Base-by-base conservation (phyloP, 2,888 invertebrate genomes). In the Peribatodes rhomboidaria region DNA sequence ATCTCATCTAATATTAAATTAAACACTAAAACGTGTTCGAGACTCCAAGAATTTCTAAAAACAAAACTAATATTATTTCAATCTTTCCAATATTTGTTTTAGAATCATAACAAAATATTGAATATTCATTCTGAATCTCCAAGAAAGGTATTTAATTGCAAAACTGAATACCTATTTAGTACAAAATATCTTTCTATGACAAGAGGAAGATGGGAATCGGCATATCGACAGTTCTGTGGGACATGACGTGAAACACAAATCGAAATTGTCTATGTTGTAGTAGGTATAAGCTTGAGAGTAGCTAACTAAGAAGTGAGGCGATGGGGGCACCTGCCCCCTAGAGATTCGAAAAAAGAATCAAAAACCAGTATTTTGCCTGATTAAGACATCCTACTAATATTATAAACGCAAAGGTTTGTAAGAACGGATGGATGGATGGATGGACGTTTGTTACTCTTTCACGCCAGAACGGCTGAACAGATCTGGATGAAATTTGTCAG, bases 191-290 rank as follows among this genome's bases (percentile, higher is more conserved):
- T 41, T 16, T 2, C 46, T 35, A 39, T 47, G 14, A 44, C 55
- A 55, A 49, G 49, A 42, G 55, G 13, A 44, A 46, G 52, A 47
- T 44, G 46, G 46, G 57, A 33, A 33, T 44, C 52, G 52, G 42
- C 53, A 53, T 54, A 47, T 63, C 47, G 63, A 58, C 63, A 63
- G 58, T 22, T 54, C 61, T 47, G 37, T 60, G 35, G 35, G 27
- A 52, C 53, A 63, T 53, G 58, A 63, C 47, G 13, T 47, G 53
- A 47, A 57, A 63, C n/a, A 44, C 47, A 31, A 22, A 47, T 58
- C 47, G 47, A 53, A 46, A 33, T 44, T n/a, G 58, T 49, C 14
- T 8, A 6, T 8, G 7, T 1, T 9, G 13, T 31, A 2, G 41
- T 27, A 14, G 9, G 39, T 16, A 9, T n/a, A n/a, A n/a, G n/a